Base-by-base conservation (phyloP, 1,140 invertebrate genomes). In the Pseudomyrmex pallidus region DNA sequence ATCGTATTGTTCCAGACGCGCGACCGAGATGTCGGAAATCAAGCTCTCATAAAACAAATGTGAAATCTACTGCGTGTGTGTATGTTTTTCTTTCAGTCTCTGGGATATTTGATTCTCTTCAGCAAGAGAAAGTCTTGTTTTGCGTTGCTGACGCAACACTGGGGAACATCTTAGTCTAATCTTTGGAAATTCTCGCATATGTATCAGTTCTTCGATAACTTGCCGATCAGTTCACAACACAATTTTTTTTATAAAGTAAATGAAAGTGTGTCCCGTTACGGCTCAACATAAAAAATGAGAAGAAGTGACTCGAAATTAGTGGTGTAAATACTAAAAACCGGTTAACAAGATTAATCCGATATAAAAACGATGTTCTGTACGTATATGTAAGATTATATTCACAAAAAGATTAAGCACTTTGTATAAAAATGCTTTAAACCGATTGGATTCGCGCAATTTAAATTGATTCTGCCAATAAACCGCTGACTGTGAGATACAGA, bases 61-160 rank as follows among this genome's bases (percentile, higher is more conserved):
- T 63, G 48, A 76, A 85, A 63, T 84, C 46, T 52, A 56, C 22
- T 25, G 54, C 25, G 54, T 15, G 63, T n/a, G 59, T 70, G 57
- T 84, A 10, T 50, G n/a, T 46, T 35, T 35, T 35, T 35, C 17
- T n/a, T 13, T 15, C 50, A 2, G 46, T 80, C 44, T 22, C 22
- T 80, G 25, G 61, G 0, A 35, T 46, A 48, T 56, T 46, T 46
- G 70, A 54, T 62, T 64, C 57, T 74, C 57, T 63, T 48, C 85
- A 89, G 92, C 92, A 91, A 35, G 35, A 35, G 35, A 93, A 93
- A 93, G 92, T 92, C 85, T 90, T 89, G 90, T 90, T 66, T 90
- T 59, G 57, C 20, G 61, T 22, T 50, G 46, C 62, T 92, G 90
- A 92, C 83, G 91, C 90, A 93, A 92, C 62, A 63, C 57, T 54